These are phyloP conservation scores for Pituophis catenifer DNA, from an alignment of 2,113 vertebrate species.

Conservation along the genomic window DNA sequence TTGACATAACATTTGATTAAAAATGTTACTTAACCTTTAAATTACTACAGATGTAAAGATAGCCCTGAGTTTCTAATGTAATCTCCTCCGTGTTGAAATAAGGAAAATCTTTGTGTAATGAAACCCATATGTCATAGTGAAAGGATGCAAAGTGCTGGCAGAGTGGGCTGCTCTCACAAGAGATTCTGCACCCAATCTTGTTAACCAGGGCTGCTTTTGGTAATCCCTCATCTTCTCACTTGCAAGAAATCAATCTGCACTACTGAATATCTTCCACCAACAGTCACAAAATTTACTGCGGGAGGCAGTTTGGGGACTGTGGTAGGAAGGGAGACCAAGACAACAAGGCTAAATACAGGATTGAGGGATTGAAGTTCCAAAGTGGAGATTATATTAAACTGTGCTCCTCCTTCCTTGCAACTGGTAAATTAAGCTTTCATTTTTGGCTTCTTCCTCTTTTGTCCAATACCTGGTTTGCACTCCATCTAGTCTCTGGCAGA, in stretches of 20 bases:
- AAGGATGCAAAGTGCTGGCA: slow-evolving; percentile 74
- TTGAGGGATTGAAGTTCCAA: slow-evolving; percentile 69
- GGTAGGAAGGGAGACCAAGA: slow-evolving; percentile 60
- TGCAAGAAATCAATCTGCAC: slow-evolving; percentile 79
- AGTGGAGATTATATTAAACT: slow-evolving; percentile 70
- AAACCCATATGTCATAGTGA: slow-evolving; percentile 77
- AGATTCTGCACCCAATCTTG: slow-evolving; percentile 75
- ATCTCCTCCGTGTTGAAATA: slow-evolving; percentile 76
- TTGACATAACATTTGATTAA: slow-evolving; percentile 63
- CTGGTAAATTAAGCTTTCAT: slow-evolving; percentile 45
- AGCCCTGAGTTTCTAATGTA: slow-evolving; percentile 71
- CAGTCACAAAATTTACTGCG: slow-evolving; percentile 73
- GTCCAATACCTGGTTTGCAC: slow-evolving; percentile 46
- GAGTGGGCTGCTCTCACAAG: slow-evolving; percentile 73
- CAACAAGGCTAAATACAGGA: slow-evolving; percentile 71
- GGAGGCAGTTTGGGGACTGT: slow-evolving; percentile 70
- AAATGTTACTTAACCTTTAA: slow-evolving; percentile 75
- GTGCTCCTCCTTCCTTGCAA: slow-evolving; percentile 51
- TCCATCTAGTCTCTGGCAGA: slow-evolving; percentile 29
- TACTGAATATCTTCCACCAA: slow-evolving; percentile 73
- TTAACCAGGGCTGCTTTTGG: slow-evolving; percentile 75
- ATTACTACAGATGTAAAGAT: slow-evolving; percentile 73
- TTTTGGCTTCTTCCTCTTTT: slow-evolving; percentile 55
- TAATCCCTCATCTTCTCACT: slow-evolving; percentile 77
- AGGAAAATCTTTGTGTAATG: slow-evolving; percentile 76